Evolutionary conservation across 2,113 vertebrate genomes (phyloP).

Genomic region (Polypterus senegalus): DNA sequence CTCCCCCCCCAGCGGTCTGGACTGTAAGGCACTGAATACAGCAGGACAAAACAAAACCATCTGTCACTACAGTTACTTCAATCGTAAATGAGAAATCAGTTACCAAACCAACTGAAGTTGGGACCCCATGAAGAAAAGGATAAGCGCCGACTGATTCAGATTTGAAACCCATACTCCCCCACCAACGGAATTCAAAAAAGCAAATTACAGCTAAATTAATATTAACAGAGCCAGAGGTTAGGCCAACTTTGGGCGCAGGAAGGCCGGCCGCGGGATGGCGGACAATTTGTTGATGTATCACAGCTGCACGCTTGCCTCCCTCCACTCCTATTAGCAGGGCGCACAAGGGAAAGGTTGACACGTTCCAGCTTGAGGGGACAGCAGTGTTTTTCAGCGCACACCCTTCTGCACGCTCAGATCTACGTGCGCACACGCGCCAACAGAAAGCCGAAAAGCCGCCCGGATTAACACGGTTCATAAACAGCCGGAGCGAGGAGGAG

Average conservation of each 20-base stretch:
- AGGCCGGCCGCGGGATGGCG: constrained; percentile 11
- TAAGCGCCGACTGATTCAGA: too few species aligned
- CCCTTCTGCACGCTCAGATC: constrained; percentile 12
- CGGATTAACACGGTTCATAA: constrained; percentile 29
- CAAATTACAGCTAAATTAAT: constrained; percentile 27
- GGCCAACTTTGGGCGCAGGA: constrained; percentile 17
- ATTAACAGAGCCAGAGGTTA: constrained; percentile 33
- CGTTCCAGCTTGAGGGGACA: constrained; percentile 33
- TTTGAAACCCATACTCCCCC: too few species aligned
- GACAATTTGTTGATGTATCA: constrained; percentile 37
- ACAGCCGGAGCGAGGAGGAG: constrained; percentile 39
- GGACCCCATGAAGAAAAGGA: too few species aligned
- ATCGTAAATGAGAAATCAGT: too few species aligned
- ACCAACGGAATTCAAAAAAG: too few species aligned
- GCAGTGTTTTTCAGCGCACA: constrained; percentile 11
- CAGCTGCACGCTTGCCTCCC: constrained; percentile 42
- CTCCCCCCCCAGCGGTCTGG: too few species aligned
- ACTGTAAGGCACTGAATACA: too few species aligned
- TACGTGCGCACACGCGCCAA: constrained; percentile 8
- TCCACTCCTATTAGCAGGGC: constrained; percentile 50
- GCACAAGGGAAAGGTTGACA: constrained; percentile 47
- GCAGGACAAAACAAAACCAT: too few species aligned
- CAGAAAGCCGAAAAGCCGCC: constrained; percentile 14
- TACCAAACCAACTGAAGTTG: too few species aligned
- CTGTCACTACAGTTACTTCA: too few species aligned